phyloP scores from a whole-genome alignment of 1,140 invertebrate species.

The Chironomus striatipennis region DNA sequence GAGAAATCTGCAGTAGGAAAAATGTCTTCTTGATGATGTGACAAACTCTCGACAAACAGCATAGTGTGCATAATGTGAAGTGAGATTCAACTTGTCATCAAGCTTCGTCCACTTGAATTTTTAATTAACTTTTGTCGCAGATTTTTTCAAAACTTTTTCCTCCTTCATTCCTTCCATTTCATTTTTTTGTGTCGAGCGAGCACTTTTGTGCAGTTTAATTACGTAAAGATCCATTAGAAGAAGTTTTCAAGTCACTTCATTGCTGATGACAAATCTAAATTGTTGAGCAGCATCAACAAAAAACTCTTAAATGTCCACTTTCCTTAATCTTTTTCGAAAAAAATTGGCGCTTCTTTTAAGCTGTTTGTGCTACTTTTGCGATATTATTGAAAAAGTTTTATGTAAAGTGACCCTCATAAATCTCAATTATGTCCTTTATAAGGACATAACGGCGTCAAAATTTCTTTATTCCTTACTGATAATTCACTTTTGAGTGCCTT shows the following conservation, averaged over 20 bases:
- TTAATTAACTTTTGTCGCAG: neutral
- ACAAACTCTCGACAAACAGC: neutral
- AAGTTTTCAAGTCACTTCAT: neutral
- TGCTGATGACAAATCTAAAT: neutral
- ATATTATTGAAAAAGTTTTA: constrained; percentile 11
- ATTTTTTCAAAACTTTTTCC: no score
- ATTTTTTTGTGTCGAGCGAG: no score
- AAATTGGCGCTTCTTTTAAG: neutral
- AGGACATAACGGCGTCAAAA: neutral
- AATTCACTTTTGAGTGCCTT: neutral
- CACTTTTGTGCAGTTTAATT: neutral
- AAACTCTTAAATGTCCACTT: neutral
- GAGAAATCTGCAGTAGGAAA: neutral
- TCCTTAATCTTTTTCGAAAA: neutral
- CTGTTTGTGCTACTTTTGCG: neutral
- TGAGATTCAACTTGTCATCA: neutral
- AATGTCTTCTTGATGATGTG: neutral
- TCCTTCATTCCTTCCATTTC: neutral
- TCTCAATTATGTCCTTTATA: constrained; percentile 14
- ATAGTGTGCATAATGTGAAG: constrained; percentile 1
- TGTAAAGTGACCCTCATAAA: constrained; percentile 21
- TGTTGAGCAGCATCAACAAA: no score
- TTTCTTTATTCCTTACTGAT: no score
- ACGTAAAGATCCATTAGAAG: neutral
- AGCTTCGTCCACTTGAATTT: constrained; percentile 1